Percentiles rank a stretch among this genome's conserved stretches.
Evolutionary conservation across 64 coral and sea anemone genomes (phyloP).

Genomic region (Stylophora pistillata): DNA sequence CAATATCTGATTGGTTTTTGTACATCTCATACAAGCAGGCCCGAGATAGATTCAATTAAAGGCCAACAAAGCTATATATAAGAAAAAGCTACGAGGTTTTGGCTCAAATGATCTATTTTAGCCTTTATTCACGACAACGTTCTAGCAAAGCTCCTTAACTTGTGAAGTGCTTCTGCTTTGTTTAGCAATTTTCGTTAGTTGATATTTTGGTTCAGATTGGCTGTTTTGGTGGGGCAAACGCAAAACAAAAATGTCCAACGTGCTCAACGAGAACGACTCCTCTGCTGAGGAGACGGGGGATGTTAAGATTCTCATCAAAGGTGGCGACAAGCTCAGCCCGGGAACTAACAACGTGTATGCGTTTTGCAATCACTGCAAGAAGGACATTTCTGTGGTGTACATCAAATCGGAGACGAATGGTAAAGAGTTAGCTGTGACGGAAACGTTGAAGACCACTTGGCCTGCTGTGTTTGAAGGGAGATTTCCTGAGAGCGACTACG

Average conservation of each 20-base stretch:
- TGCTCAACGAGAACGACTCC: conserved; percentile 3
- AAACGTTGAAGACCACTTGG: conserved; percentile 51
- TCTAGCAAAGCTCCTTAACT: not conserved
- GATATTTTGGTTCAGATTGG: not conserved
- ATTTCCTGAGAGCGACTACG: conserved; percentile 61
- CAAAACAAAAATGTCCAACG: conserved; percentile 17
- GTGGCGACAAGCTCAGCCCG: conserved; percentile 24
- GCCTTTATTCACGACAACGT: not conserved
- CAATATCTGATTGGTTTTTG: conserved; percentile 46
- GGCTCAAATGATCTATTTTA: not conserved
- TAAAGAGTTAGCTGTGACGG: conserved; percentile 34
- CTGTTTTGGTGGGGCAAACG: not conserved
- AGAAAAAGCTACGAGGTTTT: conserved; percentile 9
- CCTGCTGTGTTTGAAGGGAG: not conserved
- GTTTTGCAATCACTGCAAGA: conserved; percentile 74
- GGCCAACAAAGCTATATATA: conserved; percentile 7
- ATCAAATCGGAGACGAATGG: conserved; percentile 68
- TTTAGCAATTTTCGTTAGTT: not conserved
- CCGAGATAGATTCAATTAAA: conserved; percentile 35
- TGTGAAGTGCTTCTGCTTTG: not conserved
- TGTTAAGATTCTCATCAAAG: conserved; percentile 74
- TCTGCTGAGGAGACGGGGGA: conserved; percentile 27
- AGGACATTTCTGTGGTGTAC: conserved; percentile 72
- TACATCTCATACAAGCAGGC: not conserved
- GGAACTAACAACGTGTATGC: conserved; percentile 48